phyloP scores from a whole-genome alignment of 2,797 vertebrate genomes.

The Perodicticus potto region DNA sequence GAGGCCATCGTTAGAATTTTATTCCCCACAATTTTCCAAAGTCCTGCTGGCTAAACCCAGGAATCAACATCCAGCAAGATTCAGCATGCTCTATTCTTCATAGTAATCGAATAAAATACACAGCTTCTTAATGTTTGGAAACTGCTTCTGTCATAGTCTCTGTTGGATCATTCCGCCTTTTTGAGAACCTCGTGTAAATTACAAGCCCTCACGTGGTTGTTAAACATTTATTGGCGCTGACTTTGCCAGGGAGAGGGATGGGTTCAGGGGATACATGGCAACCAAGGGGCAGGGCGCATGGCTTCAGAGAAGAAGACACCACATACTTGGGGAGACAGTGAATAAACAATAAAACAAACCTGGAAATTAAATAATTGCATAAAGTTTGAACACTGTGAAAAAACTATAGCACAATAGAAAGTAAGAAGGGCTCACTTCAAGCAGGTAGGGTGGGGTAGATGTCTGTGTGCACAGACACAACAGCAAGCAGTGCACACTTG shows the following conservation, averaged over 20 bases:
- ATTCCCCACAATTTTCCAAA: background rate
- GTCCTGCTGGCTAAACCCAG: background rate
- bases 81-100: background rate
- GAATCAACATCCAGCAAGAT: background rate
- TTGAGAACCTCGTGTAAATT: background rate
- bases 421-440: too few relatives aligned
- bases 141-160: background rate
- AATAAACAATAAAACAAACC: background rate
- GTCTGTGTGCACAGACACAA: background rate
- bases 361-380: background rate
- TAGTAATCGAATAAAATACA: fast-evolving
- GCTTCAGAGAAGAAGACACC: background rate
- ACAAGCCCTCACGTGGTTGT: fast-evolving
- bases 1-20: fast-evolving
- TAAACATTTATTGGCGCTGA: background rate
- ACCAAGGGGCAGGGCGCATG: background rate
- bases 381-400: fast-evolving
- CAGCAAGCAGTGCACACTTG: background rate
- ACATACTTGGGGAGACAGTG: background rate
- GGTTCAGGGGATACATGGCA: background rate
- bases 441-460: background rate
- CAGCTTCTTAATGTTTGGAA: background rate
- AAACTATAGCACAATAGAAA: background rate
- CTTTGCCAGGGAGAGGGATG: background rate
- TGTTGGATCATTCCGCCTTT: background rate